Base-by-base conservation (phyloP, 2,797 vertebrate species). In the Telmatherina bonti region DNA sequence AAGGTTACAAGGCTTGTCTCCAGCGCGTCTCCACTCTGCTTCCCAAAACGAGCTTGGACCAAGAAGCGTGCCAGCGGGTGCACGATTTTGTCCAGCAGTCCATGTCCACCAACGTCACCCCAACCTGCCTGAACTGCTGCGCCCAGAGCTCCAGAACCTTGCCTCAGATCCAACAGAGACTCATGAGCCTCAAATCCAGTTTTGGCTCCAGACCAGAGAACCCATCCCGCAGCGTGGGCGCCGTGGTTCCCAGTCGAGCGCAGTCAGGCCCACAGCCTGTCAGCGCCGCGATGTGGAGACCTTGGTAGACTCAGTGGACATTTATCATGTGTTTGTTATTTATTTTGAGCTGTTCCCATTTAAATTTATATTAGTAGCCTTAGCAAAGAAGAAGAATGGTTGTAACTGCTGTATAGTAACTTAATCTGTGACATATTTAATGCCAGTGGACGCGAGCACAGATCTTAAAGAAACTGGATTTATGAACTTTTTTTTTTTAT, bases 1-100 rank as follows among this genome's bases (percentile, higher is more conserved):
- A 96, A 18, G 96, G 96, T 4, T 96, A 96, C 84, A 91, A 88
- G 60, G 93, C 96, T 41, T 96, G 96, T 65, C 88, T 97, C 31
- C 93, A 94, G 52, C 93, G 93, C 72, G 93, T 96, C 71, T 89
- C 93, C 1, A 79, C 85, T 7, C 84, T 95, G 58, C 90, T 97
- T 29, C 93, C 94, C 1, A 90, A 93, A 67, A 93, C 84, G 0
- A 83, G 70, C 49, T 81, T 96, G 81, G 93, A 93, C 15, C 70
- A 85, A 0, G 91, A 94, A 3, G 83, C 93, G 30, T 90, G 92
- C 70, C 82, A 78, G 35, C 91, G 91, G 27, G 86, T 96, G 7
- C 85, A 92, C 31, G 90, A 93, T 1, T 95, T 95, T 69, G 84
- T 96, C 36, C 90, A 93, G 60, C 88, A 91, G 68, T 91, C 91